Evolutionary conservation across 2,888 invertebrate genomes (phyloP), one percentile per base, ranked within the genome.

Genomic region (Eupithecia pulchellata): DNA sequence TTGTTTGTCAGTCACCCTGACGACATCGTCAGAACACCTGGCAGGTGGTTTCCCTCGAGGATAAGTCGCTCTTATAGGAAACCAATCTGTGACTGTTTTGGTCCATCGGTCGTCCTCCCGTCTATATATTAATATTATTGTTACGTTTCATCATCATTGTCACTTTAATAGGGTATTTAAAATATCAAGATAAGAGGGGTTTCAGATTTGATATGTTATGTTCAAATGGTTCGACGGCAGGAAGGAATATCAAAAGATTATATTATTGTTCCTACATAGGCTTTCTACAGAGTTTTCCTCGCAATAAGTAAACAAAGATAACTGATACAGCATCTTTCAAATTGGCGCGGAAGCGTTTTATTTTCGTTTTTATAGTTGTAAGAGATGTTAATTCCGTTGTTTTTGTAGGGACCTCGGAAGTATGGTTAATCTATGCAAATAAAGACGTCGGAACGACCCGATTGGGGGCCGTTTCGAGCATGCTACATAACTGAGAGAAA

Each of bases 391-490:
- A 82, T 79, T 79, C 82, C 84, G 78, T 84, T 85, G 84, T 84
- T 86, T 86, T 86, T 85, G 84, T 84, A 79, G 79, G 79, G 80
- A 73, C 76, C 78, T 71, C 75, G 83, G 79, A 79, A 81, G 79
- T 72, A 73, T 77, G 78, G 77, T 77, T 84, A 85, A 83, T 84
- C 82, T 84, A 87, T 88, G 88, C 86, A 89, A 88, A 89, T 88
- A 83, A 78, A 78, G 80, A 78, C 79, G 78, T 82, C 81, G 82
- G 84, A 84, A 74, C 77, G 78, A 80, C 74, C 71, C 70, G 73
- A 72, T 75, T 70, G 75, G 75, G 76, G 30, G 71, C 55, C 27
- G 78, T 81, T 76, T 66, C 72, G 42, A 67, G 74, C 73, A 34
- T 69, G 73, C 82, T 79, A 81, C 64, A 29, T n/a, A 60, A 29